Percentiles rank a stretch among this genome's conserved stretches.
Conservation (phyloP, 2,888 invertebrate genomes). For the Hedya salicella region DNA sequence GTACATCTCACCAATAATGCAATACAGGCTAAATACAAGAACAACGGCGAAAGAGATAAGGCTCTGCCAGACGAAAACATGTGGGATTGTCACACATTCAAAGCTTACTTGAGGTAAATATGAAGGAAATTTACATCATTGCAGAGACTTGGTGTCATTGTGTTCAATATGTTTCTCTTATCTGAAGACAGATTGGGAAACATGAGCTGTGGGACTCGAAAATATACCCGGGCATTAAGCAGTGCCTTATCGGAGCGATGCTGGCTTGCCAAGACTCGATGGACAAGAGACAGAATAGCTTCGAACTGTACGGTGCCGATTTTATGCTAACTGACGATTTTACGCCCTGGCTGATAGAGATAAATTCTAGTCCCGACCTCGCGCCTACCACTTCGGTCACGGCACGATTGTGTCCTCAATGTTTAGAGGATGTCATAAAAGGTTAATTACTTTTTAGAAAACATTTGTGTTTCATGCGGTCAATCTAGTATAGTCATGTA, state of each 20-base stretch:
- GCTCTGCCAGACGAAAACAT: conserved; percentile 95
- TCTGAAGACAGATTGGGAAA: conserved; percentile 88
- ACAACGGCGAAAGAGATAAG: conserved; percentile 88
- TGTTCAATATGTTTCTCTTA: conserved; percentile 46
- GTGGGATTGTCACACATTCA: conserved; percentile 96
- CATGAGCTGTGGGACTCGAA: conserved; percentile 92
- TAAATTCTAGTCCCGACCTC: conserved; percentile 97
- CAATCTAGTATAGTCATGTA: too few species aligned
- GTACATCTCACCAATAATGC: conserved; percentile 97
- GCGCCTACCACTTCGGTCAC: conserved; percentile 96
- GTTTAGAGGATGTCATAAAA: conserved; percentile 96
- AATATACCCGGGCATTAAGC: conserved; percentile 95
- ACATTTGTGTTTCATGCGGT: too few species aligned
- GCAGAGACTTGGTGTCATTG: conserved; percentile 37
- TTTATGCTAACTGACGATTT: conserved; percentile 96
- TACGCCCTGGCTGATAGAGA: conserved; percentile 96
- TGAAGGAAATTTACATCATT: conserved; percentile 34
- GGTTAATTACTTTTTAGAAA: conserved; percentile 82
- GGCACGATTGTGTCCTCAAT: conserved; percentile 92
- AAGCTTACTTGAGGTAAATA: conserved; percentile 87
- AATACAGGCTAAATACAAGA: conserved; percentile 94
- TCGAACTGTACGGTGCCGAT: conserved; percentile 97
- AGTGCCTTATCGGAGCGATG: conserved; percentile 90
- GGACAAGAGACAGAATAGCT: conserved; percentile 92
- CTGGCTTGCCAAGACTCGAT: conserved; percentile 94